Conservation (phyloP, 2,888 invertebrate species). For the Cybosia mesomella region DNA sequence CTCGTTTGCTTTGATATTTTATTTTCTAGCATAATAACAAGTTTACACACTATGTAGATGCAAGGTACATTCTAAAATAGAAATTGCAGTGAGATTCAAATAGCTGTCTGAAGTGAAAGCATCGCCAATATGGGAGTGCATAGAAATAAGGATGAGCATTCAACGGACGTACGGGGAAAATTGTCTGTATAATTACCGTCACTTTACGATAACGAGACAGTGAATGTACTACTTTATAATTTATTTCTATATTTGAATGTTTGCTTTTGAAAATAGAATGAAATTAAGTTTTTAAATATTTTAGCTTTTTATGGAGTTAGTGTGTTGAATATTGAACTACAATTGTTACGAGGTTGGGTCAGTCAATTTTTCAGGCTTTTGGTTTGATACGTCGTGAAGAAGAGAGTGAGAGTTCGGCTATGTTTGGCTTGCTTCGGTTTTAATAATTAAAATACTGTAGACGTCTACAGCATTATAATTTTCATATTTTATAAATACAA, state of each 20-base stretch:
- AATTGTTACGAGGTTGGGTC: too few species aligned
- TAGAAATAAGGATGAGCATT: conserved; percentile 59
- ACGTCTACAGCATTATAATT: too few species aligned
- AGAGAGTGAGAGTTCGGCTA: too few species aligned
- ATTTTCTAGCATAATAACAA: conserved; percentile 43
- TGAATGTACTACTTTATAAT: conserved; percentile 22
- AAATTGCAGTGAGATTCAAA: conserved; percentile 58
- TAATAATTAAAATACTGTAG: too few species aligned
- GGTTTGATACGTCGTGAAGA: too few species aligned
- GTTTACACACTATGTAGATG: conserved; percentile 41
- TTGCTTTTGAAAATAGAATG: conserved; percentile 10
- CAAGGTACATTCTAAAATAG: conserved; percentile 51
- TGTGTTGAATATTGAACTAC: too few species aligned
- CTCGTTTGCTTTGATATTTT: conserved; percentile 42
- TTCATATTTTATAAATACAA: too few species aligned
- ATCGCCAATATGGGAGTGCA: conserved; percentile 51
- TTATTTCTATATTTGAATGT: conserved; percentile 6
- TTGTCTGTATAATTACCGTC: conserved; percentile 44
- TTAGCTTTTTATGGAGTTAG: background rate
- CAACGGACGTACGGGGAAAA: conserved; percentile 53
- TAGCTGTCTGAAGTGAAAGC: conserved; percentile 62
- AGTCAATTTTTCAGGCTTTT: too few species aligned
- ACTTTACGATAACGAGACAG: conserved; percentile 24
- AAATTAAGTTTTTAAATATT: background rate
- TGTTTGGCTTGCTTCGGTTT: too few species aligned